phyloP scores from a whole-genome alignment of 1,140 invertebrate genomes.

The Eueides isabella region DNA sequence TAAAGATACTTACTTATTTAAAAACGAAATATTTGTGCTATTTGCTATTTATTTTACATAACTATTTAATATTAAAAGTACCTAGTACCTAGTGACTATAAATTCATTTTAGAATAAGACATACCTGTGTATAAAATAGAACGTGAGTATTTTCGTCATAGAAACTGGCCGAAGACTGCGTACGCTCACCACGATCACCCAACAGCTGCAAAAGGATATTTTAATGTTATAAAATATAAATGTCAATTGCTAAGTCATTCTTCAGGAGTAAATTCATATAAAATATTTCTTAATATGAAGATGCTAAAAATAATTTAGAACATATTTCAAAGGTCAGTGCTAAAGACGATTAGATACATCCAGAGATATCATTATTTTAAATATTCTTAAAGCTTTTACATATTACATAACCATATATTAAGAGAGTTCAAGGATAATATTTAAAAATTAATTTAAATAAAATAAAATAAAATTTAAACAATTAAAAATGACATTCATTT shows the following conservation, averaged over 20 bases:
- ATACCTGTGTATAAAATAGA: conserved; percentile 88
- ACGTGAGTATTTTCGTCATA: conserved; percentile 87
- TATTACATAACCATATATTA: too few relatives aligned
- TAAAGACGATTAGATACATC: neutral
- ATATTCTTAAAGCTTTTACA: too few relatives aligned
- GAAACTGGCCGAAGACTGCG: conserved; percentile 88
- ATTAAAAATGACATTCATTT: too few relatives aligned
- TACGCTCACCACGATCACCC: conserved; percentile 87
- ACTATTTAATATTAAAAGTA: too few relatives aligned
- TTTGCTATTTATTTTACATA: too few relatives aligned
- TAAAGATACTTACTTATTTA: too few relatives aligned
- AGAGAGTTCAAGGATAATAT: neutral
- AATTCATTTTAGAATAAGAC: too few relatives aligned
- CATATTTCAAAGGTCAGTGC: neutral
- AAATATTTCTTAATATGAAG: neutral
- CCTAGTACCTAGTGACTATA: too few relatives aligned
- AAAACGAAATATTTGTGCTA: too few relatives aligned
- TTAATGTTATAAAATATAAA: conserved; percentile 1
- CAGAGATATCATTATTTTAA: neutral
- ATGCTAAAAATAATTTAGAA: neutral
- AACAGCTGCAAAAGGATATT: conserved; percentile 69
- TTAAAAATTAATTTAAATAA: too few relatives aligned
- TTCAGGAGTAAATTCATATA: neutral
- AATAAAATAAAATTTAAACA: neutral
- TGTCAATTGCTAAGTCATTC: neutral